Evolutionary conservation across 2,797 vertebrate genomes (phyloP), one percentile per base, ranked within the genome.

Genomic region (Alauda arvensis): DNA sequence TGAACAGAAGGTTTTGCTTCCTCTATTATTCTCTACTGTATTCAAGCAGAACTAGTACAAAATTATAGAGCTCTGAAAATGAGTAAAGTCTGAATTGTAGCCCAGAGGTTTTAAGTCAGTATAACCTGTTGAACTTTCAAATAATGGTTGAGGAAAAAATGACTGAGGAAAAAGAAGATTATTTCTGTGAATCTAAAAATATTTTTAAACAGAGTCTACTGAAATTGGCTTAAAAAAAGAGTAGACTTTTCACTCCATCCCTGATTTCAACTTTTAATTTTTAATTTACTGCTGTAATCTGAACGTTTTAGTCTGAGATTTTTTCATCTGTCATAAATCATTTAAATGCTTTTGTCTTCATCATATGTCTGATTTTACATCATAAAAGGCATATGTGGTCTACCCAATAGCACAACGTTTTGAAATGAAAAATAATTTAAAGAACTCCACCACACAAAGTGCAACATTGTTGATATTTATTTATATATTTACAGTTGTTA

Each of bases 41-140:
- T 92, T 77, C 21, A 39, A 71, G 51, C 14, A 85, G 33, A 81
- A 49, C 26, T 33, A 26, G 40, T 43, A 37, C 8, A 90, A 66
- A 93, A 83, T 56, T 7, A 14, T 4, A 71, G 76, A 69, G 81
- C 83, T 89, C 60, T 81, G 81, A 82, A 87, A 85, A 57, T n/a
- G 21, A 84, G 15, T 53, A 10, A 82, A 61, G 29, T 61, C 46
- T 88, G 53, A 82, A 72, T 69, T 67, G 52, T 39, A 79, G 37
- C 62, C 45, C 3, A 6, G 37, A 62, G n/a, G 17, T 61, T 65
- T 62, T 52, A 23, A 88, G 20, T 55, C 31, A 55, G 34, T 63
- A 71, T 19, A 69, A 71, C 55, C 46, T 79, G 59, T 45, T 87
- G 26, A 77, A 28, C 18, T 93, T 86, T 85, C n/a, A 75, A 61